These are phyloP conservation scores for Drosophila peninsularis DNA, from an alignment of 2,888 invertebrate genomes.

Conservation along the genomic window DNA sequence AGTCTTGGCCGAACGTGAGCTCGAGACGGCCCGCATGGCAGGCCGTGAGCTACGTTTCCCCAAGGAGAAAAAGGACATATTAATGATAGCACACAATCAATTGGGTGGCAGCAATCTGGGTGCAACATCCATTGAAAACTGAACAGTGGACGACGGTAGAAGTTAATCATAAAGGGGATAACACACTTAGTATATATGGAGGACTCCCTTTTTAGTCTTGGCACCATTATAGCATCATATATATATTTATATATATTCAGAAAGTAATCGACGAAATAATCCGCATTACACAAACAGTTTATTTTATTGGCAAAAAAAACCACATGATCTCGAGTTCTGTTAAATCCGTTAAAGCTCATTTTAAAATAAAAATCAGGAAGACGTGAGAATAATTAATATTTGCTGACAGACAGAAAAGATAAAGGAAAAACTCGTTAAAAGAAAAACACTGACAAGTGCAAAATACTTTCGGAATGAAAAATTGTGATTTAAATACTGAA, in stretches of 20 bases:
- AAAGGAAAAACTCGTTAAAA: constrained; percentile 34
- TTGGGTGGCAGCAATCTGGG: constrained; percentile 86
- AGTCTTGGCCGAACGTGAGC: constrained; percentile 93
- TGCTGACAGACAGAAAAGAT: constrained; percentile 26
- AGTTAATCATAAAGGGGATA: constrained; percentile 12
- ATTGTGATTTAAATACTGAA: constrained; percentile 68
- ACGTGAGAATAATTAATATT: constrained; percentile 39
- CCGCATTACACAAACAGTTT: constrained; percentile 44
- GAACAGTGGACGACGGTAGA: constrained; percentile 29
- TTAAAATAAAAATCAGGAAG: constrained; percentile 56
- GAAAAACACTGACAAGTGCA: constrained; percentile 53
- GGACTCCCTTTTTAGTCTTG: constrained; percentile 34
- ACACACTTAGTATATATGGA: constrained; percentile 24
- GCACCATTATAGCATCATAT: constrained; percentile 26
- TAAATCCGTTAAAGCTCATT: constrained; percentile 56
- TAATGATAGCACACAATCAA: constrained; percentile 94
- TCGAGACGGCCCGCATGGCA: constrained; percentile 93
- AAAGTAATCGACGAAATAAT: constrained; percentile 44
- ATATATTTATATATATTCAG: constrained; percentile 28
- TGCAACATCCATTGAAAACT: constrained; percentile 71
- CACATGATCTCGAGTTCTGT: constrained; percentile 73
- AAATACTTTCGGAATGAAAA: constrained; percentile 60
- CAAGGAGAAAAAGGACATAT: constrained; percentile 97
- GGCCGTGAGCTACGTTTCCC: constrained; percentile 96
- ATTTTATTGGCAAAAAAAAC: constrained; percentile 62